Conservation (phyloP, 2,888 invertebrate species). For the Zelleria hepariella region DNA sequence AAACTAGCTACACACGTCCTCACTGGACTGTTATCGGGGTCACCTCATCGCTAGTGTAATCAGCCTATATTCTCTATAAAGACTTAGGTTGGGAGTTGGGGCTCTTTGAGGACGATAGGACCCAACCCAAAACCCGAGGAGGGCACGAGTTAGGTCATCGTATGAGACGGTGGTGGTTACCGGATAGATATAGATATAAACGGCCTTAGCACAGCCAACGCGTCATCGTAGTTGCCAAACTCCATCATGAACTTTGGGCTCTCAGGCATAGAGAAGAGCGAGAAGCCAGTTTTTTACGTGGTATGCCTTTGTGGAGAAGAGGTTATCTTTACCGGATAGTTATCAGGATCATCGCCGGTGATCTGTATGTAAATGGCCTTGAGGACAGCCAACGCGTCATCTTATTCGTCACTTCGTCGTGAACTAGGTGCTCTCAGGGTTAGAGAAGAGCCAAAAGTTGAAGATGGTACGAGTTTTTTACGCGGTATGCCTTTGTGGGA, state of each 20-base stretch:
- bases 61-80: too few species aligned
- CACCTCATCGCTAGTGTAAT: too few species aligned
- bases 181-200: too few species aligned
- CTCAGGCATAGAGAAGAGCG: slow-evolving; percentile 83
- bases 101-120: too few species aligned
- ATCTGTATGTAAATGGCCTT: slow-evolving; percentile 79
- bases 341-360: slow-evolving; percentile 77
- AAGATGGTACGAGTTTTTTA: slow-evolving; percentile 31
- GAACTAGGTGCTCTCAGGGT: slow-evolving; percentile 88
- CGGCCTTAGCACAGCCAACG: slow-evolving; percentile 77
- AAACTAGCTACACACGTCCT: too few species aligned
- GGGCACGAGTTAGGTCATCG: too few species aligned
- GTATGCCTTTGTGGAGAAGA: too few species aligned
- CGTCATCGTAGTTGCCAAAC: slow-evolving; percentile 83
- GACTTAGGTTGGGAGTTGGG: too few species aligned
- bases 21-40: too few species aligned
- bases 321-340: slow-evolving; percentile 80
- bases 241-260: slow-evolving; percentile 87
- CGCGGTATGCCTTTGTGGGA: neutral
- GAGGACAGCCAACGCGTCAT: slow-evolving; percentile 79
- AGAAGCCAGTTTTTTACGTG: too few species aligned
- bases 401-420: slow-evolving; percentile 84
- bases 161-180: too few species aligned
- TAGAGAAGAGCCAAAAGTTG: slow-evolving; percentile 79
- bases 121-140: too few species aligned